Conservation (phyloP, 2,797 vertebrate genomes). For the Danio aesculapii region DNA sequence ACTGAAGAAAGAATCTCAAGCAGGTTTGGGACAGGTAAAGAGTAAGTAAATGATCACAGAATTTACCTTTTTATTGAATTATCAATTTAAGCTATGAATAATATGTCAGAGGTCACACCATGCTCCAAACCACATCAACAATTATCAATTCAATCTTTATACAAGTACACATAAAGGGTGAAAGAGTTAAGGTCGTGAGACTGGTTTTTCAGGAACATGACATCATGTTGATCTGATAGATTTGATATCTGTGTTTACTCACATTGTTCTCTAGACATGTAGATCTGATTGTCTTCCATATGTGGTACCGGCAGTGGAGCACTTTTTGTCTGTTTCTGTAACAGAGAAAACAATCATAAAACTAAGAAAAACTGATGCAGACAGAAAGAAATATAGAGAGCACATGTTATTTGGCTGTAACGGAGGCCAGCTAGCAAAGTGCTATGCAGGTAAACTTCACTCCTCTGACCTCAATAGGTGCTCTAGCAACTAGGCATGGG, state of each 20-base stretch:
- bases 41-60: no score
- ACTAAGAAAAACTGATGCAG: neutral
- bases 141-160: neutral
- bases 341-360: slow-evolving; percentile 14
- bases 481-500: no score
- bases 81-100: no score
- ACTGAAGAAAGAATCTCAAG: no score
- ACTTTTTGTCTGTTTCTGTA: slow-evolving; percentile 54
- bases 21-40: no score
- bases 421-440: no score
- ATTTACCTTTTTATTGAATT: no score
- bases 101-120: no score
- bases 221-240: neutral
- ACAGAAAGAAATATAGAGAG: neutral
- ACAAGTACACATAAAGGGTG: no score
- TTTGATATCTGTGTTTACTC: slow-evolving; percentile 27
- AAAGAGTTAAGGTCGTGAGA: neutral
- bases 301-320: slow-evolving; percentile 59
- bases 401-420: neutral
- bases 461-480: no score
- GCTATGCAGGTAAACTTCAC: no score
- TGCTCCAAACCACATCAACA: no score
- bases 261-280: slow-evolving; percentile 87
- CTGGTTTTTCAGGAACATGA: neutral
- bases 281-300: slow-evolving; percentile 93